phyloP scores from a whole-genome alignment of 2,113 vertebrate genomes.

The Pseudolaguvia tuberculata region DNA sequence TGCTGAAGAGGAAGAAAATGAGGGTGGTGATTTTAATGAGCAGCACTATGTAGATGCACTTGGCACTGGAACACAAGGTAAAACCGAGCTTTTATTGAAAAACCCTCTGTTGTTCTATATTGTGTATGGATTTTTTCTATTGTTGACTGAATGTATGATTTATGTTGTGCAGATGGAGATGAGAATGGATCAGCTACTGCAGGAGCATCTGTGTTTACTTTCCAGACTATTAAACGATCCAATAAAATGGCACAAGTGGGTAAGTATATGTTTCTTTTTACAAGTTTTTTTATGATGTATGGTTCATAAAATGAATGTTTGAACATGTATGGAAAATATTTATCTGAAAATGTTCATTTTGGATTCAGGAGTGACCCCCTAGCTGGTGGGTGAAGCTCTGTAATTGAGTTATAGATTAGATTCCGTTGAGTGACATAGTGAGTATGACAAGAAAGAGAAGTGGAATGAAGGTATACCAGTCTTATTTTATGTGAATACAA shows the following conservation, averaged over 20 bases:
- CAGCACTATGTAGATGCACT: constrained; percentile 78
- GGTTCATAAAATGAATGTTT: too few relatives aligned
- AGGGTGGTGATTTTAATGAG: constrained; percentile 70
- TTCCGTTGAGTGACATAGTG: neutral
- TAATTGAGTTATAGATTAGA: neutral
- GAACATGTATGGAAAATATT: too few relatives aligned
- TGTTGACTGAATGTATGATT: neutral
- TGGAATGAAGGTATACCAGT: neutral
- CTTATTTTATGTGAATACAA: neutral
- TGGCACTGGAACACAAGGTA: constrained; percentile 74
- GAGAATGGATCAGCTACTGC: constrained; percentile 56
- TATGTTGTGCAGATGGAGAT: constrained; percentile 54
- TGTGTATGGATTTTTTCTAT: neutral
- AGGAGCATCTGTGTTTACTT: constrained; percentile 80
- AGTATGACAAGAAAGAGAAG: neutral
- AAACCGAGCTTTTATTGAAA: neutral
- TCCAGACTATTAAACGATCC: constrained; percentile 78
- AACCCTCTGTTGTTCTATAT: neutral
- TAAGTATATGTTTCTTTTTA: constrained; percentile 52
- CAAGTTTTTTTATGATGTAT: too few relatives aligned
- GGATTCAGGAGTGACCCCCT: neutral
- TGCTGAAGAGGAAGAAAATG: constrained; percentile 56
- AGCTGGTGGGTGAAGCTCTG: neutral
- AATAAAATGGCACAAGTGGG: constrained; percentile 86
- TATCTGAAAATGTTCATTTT: neutral